Evolutionary conservation across 2,888 invertebrate species (phyloP), one percentile per base, ranked within the genome.

Genomic region (Microplitis deprimator): DNA sequence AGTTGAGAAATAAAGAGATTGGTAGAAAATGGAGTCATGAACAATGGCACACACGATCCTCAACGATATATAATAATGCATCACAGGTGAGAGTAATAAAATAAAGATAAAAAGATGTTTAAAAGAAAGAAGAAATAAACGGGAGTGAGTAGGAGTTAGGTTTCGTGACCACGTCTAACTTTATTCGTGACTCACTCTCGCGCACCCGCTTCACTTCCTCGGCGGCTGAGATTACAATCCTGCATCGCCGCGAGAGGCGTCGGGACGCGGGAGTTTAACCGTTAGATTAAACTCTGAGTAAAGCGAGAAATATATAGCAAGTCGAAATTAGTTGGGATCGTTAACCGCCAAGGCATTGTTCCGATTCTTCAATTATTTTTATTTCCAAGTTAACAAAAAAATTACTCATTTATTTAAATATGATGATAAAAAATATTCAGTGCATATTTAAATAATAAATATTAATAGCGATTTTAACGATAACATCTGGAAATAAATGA

Each of bases 211-310:
- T 74, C 73, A 38, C 68, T 65, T 73, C 50, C 50, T 50, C 50
- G 13, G 50, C 50, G 50, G 59, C 79, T 69, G 68, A 81, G 80
- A 81, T 81, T 75, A 79, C 77, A 72, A 79, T 80, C 77, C 80
- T 77, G 76, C 75, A 75, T 8, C 39, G 73, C 60, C 59, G 64
- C 38, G 68, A 74, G 60, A 76, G 59, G 86, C 85, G 82, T 84
- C 83, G 81, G 80, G 81, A 83, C 84, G 82, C 82, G 82, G 84
- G 82, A 85, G 84, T 84, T 84, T 82, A 82, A 86, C 85, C 84
- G 84, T 85, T 85, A 85, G 83, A 79, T 84, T 85, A 85, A 87
- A 85, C 82, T 84, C 81, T 75, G 76, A 77, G 80, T 81, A 82
- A 82, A 78, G 81, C 72, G 81, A 80, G 79, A 75, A 81, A 79